phyloP scores from a whole-genome alignment of 2,888 invertebrate genomes.

The Philopedon plagiatum region DNA sequence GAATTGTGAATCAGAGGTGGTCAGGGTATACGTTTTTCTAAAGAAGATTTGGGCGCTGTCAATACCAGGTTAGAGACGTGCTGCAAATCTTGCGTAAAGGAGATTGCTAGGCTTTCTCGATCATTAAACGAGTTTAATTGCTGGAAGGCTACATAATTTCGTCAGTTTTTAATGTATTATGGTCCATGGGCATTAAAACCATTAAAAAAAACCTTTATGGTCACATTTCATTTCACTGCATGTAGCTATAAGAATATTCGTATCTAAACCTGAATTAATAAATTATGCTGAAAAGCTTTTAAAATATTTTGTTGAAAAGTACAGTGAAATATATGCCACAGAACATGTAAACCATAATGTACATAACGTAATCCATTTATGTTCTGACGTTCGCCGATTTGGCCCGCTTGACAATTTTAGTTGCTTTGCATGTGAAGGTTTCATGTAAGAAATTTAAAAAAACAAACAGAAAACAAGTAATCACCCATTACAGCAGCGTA shows the following conservation, averaged over 20 bases:
- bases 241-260: conserved; percentile 13
- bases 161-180: conserved; percentile 50
- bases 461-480: conserved; percentile 6
- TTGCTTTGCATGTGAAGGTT: conserved; percentile 22
- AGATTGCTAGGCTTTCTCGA: conserved; percentile 30
- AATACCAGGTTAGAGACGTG: conserved; percentile 22
- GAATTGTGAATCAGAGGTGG: conserved; percentile 9
- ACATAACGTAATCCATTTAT: conserved; percentile 21
- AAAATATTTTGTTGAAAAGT: conserved; percentile 8
- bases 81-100: conserved; percentile 27
- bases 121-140: conserved; percentile 34
- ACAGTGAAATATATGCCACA: conserved; percentile 10
- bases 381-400: background rate
- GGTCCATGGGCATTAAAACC: conserved; percentile 38
- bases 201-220: conserved; percentile 15
- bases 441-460: conserved; percentile 20
- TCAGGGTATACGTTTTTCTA: conserved; percentile 18
- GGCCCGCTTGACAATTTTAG: conserved; percentile 27
- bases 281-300: conserved; percentile 15
- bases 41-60: background rate
- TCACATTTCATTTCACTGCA: conserved; percentile 26
- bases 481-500: conserved; percentile 8
- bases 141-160: conserved; percentile 52
- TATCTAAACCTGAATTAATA: background rate
- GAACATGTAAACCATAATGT: conserved; percentile 21